Evolutionary conservation across 1,140 invertebrate species (phyloP).

Genomic region (Patella vulgata): DNA sequence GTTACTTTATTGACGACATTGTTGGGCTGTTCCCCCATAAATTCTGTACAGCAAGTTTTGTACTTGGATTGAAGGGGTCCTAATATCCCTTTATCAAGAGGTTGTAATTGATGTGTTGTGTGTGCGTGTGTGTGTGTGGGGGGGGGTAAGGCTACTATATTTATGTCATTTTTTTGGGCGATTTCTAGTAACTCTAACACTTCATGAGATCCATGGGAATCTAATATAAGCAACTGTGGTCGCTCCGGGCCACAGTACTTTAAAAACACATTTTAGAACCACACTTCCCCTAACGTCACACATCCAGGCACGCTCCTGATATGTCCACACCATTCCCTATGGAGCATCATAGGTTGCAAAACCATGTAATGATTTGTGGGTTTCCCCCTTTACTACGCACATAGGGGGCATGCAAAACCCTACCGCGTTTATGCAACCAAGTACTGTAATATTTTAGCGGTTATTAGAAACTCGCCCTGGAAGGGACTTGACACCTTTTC

Average conservation of each 20-base stretch:
- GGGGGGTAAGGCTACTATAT: background rate
- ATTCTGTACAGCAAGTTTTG: slow-evolving; percentile 28
- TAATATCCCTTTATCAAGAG: slow-evolving; percentile 36
- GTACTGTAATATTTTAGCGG: slow-evolving; percentile 20
- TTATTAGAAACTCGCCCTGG: background rate
- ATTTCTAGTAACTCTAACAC: slow-evolving; percentile 14
- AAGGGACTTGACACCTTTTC: slow-evolving; percentile 18
- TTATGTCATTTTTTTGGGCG: slow-evolving; percentile 20
- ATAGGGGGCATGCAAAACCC: slow-evolving; percentile 32
- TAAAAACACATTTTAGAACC: slow-evolving; percentile 34
- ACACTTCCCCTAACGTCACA: slow-evolving; percentile 15
- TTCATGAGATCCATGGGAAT: slow-evolving; percentile 28
- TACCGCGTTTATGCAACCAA: slow-evolving; percentile 29
- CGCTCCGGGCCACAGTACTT: slow-evolving; percentile 25
- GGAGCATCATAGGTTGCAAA: slow-evolving; percentile 22
- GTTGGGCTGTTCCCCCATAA: slow-evolving; percentile 18
- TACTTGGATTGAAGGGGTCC: slow-evolving; percentile 37
- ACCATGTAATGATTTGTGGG: slow-evolving; percentile 10
- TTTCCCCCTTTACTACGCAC: slow-evolving; percentile 31
- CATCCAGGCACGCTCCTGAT: slow-evolving; percentile 32
- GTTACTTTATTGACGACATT: slow-evolving; percentile 31
- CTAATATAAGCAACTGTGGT: slow-evolving; percentile 28
- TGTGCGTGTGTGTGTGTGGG: too few species aligned
- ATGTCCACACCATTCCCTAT: slow-evolving; percentile 16
- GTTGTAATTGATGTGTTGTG: slow-evolving; percentile 39